Evolutionary conservation across 2,888 invertebrate genomes (phyloP).

Genomic region (Epinotia nisella): DNA sequence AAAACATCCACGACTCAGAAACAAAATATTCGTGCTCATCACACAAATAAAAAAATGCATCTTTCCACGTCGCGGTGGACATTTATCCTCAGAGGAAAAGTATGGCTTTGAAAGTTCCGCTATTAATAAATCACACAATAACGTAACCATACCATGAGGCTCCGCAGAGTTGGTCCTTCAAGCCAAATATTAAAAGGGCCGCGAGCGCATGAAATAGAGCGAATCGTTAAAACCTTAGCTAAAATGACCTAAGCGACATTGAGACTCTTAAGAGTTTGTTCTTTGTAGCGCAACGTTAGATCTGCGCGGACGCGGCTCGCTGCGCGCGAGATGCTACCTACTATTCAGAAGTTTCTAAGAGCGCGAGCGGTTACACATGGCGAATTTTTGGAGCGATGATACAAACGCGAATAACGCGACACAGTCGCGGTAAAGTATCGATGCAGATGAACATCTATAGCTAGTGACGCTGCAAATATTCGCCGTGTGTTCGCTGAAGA

Average conservation of each 20-base stretch:
- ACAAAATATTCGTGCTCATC: too few relatives aligned
- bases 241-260: slow-evolving; percentile 2
- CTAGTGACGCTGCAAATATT: too few relatives aligned
- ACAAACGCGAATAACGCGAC: too few relatives aligned
- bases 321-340: slow-evolving; percentile 20
- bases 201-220: slow-evolving; percentile 31
- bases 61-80: too few relatives aligned
- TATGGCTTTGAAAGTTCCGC: not conserved
- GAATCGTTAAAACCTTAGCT: not conserved
- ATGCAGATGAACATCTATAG: too few relatives aligned
- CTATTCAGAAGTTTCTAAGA: slow-evolving; percentile 7
- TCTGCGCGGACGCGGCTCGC: slow-evolving; percentile 10
- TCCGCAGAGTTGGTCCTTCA: slow-evolving; percentile 20
- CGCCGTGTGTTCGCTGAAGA: too few relatives aligned
- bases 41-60: too few relatives aligned
- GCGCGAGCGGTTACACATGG: too few relatives aligned
- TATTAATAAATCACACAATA: not conserved
- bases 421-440: too few relatives aligned
- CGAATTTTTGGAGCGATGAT: too few relatives aligned
- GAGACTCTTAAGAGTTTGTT: not conserved
- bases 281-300: not conserved
- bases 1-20: too few relatives aligned
- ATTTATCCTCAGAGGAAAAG: too few relatives aligned
- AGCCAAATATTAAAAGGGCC: slow-evolving; percentile 18
- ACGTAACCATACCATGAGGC: not conserved